Percentiles rank a stretch among this genome's conserved stretches.
These are phyloP conservation scores for Corythaeola cristata DNA, from an alignment of 2,113 vertebrate species.

Conservation along the genomic window DNA sequence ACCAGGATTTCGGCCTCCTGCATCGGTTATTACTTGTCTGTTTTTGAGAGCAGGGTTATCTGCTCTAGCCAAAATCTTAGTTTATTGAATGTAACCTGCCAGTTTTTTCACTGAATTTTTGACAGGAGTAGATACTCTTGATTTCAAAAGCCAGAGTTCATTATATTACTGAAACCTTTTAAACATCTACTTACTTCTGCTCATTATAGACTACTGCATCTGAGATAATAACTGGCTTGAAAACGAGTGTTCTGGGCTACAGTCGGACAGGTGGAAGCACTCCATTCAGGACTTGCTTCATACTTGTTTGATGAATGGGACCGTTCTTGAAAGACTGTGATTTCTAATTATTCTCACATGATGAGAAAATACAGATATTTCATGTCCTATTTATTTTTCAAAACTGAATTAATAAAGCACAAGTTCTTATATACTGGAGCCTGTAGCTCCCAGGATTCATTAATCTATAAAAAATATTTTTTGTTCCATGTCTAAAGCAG, in stretches of 20 bases:
- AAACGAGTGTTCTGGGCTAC: neutral
- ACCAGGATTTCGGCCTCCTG: neutral
- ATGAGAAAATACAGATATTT: neutral
- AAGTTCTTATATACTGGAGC: neutral
- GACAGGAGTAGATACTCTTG: neutral
- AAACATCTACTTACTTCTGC: neutral
- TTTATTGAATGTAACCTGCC: neutral
- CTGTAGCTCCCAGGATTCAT: neutral
- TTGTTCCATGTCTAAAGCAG: neutral
- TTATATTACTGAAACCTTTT: neutral
- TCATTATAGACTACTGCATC: neutral
- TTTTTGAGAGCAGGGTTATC: neutral
- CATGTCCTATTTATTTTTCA: neutral
- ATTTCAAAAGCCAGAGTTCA: neutral
- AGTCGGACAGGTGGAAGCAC: neutral
- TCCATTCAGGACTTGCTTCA: neutral
- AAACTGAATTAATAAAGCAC: neutral
- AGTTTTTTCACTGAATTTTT: neutral
- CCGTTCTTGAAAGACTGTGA: constrained; percentile 8
- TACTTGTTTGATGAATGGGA: neutral
- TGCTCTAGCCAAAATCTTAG: neutral
- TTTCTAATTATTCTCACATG: constrained; percentile 59
- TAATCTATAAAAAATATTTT: neutral
- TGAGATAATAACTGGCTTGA: neutral
- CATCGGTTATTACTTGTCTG: fast-evolving